phyloP scores from a whole-genome alignment of 2,888 invertebrate species.

The Cephonodes hylas region DNA sequence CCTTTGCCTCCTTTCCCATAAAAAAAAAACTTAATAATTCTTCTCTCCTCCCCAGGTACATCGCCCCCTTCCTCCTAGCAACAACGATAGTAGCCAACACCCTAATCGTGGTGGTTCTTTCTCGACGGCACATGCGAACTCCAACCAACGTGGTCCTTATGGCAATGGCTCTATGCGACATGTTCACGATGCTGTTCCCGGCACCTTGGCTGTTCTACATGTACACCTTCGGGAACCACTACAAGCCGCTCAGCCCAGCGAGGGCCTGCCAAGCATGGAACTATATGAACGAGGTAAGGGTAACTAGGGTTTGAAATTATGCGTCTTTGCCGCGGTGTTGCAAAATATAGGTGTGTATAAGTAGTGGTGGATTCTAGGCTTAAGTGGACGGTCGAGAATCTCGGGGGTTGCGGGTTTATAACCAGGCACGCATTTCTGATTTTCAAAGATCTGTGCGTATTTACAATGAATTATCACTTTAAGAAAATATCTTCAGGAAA shows the following conservation, averaged over 20 bases:
- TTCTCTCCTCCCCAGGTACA: constrained; percentile 66
- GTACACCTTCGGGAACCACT: constrained; percentile 94
- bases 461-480: too few relatives aligned
- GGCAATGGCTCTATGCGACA: constrained; percentile 98
- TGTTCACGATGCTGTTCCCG: constrained; percentile 94
- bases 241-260: constrained; percentile 88
- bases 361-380: too few relatives aligned
- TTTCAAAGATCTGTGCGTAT: too few relatives aligned
- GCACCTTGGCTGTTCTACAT: constrained; percentile 95
- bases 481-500: too few relatives aligned
- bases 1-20: too few relatives aligned
- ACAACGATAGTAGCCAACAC: constrained; percentile 95
- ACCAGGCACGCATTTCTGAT: too few relatives aligned
- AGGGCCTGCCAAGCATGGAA: constrained; percentile 90
- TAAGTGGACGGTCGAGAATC: too few relatives aligned
- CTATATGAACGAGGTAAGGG: constrained; percentile 88
- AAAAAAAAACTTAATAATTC: too few relatives aligned
- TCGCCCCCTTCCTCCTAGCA: constrained; percentile 91
- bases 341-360: too few relatives aligned
- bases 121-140: constrained; percentile 94
- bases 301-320: too few relatives aligned
- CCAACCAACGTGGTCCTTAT: constrained; percentile 95
- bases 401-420: too few relatives aligned
- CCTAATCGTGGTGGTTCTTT: constrained; percentile 93
- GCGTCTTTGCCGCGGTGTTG: too few relatives aligned